Evolutionary conservation across 2,113 vertebrate species (phyloP).

Genomic region (Kryptolebias marmoratus): DNA sequence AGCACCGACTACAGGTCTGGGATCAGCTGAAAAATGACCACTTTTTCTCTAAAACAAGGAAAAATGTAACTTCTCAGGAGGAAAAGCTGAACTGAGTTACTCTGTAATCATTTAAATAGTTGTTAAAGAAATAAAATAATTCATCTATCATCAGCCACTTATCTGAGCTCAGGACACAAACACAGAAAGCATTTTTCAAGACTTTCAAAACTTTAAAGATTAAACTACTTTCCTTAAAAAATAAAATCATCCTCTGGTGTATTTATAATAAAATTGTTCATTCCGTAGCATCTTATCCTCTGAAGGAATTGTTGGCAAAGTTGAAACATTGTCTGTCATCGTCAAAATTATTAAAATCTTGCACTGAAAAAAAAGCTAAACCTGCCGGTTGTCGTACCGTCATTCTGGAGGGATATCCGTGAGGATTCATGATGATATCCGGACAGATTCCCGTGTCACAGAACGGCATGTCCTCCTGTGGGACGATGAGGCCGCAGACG

Average conservation of each 20-base stretch:
- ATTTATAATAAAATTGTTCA: no score
- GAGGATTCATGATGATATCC: slow-evolving; percentile 99
- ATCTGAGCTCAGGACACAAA: no score
- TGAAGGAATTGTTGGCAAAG: no score
- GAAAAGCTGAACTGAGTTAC: not conserved
- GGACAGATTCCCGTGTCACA: slow-evolving; percentile 97
- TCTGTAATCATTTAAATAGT: no score
- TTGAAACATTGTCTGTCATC: not conserved
- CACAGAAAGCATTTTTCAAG: not conserved
- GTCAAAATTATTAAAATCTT: no score
- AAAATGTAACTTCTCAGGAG: no score
- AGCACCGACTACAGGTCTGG: not conserved
- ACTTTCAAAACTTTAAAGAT: not conserved
- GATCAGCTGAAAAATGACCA: slow-evolving; percentile 1
- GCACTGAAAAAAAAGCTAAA: not conserved
- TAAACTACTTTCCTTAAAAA: not conserved
- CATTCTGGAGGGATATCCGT: slow-evolving; percentile 98
- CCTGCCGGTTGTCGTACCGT: slow-evolving; percentile 82
- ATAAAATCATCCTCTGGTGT: not conserved
- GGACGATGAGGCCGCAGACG: slow-evolving; percentile 97
- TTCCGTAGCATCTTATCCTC: no score
- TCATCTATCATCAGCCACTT: no score
- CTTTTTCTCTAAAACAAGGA: not conserved
- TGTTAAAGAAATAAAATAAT: no score
- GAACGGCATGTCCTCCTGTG: slow-evolving; percentile 99